Base-by-base conservation (phyloP, 64 coral and sea anemone species). In the Dendronephthya gigantea region DNA sequence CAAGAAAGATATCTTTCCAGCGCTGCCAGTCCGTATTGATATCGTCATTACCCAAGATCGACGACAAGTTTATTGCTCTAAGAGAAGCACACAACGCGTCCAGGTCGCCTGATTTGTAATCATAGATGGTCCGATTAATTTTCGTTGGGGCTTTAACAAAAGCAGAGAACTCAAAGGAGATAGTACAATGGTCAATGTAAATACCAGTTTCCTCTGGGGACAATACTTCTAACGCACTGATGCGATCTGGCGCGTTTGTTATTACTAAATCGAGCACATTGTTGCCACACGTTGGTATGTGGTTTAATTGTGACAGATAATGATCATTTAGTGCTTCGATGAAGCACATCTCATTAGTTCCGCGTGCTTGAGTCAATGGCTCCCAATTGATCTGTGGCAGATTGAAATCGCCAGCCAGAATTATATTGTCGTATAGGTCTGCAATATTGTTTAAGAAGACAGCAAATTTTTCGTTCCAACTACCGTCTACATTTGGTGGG, bases 231-330 rank as follows among this genome's bases (percentile, higher is more conserved):
- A 23, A 56, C 50, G 41, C 84, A 66, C 84, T 86, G n/a, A 66
- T 86, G 56, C 79, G 86, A 49, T 87, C 68, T 9, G 86, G 86
- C 12, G 59, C 48, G 33, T 58, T 85, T 85, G 55, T 59, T 85
- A 85, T 65, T 29, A 85, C 51, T 9, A 85, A 62, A 39, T 85
- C 55, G 35, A 85, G 84, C 35, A 85, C 84, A 37, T 85, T 85
- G 31, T 85, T 66, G 0, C 55, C 17, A 39, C 32, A 17, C 27
- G 31, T 85, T 19, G 84, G 84, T 62, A 51, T 85, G 35, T 85
- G 39, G 84, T 85, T 85, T 62, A 85, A 62, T 85, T 85, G 84
- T 56, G 87, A 49, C 32, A 89, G 50, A 89, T 62, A 89, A 48
- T 89, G 87, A 49, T 45, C 41, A 45, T 45, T 45, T 6, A 45